A percentile compares a stretch with the other conserved stretches of the same genome.
Conservation (phyloP, 2,113 vertebrate species). For the Oryzias celebensis region DNA sequence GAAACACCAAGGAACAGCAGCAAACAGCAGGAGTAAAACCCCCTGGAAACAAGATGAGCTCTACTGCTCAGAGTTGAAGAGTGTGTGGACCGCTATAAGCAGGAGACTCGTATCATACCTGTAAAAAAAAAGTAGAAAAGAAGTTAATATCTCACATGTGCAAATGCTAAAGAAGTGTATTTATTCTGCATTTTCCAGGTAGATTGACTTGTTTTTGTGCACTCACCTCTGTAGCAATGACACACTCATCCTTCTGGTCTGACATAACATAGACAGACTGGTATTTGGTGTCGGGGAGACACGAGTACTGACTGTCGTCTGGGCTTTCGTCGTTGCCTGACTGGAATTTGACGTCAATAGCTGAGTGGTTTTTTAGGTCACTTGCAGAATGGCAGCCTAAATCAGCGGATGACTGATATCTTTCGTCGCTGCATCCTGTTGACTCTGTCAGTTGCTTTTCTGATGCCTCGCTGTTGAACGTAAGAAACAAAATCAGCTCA, state of each 20-base stretch:
- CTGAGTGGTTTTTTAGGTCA: constrained; percentile 71
- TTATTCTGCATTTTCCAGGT: background rate
- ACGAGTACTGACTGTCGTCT: constrained; percentile 57
- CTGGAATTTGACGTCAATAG: constrained; percentile 46
- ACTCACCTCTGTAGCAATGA: constrained; percentile 98
- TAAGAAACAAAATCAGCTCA: constrained; percentile 52
- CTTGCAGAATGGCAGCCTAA: constrained; percentile 38
- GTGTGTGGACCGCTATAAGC: constrained; percentile 53
- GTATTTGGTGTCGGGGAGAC: constrained; percentile 87
- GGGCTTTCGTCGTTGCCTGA: constrained; percentile 46
- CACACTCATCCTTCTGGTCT: constrained; percentile 95
- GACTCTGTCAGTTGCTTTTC: constrained; percentile 84
- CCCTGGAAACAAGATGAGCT: constrained; percentile 86
- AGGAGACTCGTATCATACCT: constrained; percentile 85
- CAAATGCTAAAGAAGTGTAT: background rate
- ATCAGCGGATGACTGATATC: constrained; percentile 78
- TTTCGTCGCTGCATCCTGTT: constrained; percentile 85
- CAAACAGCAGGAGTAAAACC: constrained; percentile 91
- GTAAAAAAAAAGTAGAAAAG: constrained; percentile 14
- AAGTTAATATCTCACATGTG: background rate
- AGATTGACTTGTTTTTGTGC: constrained; percentile 12
- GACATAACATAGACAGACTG: constrained; percentile 98
- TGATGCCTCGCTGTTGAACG: constrained; percentile 78
- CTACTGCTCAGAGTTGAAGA: constrained; percentile 78
- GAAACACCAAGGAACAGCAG: constrained; percentile 89